Base-by-base conservation (phyloP, 2,888 invertebrate species). In the Microctonus hyperodae region DNA sequence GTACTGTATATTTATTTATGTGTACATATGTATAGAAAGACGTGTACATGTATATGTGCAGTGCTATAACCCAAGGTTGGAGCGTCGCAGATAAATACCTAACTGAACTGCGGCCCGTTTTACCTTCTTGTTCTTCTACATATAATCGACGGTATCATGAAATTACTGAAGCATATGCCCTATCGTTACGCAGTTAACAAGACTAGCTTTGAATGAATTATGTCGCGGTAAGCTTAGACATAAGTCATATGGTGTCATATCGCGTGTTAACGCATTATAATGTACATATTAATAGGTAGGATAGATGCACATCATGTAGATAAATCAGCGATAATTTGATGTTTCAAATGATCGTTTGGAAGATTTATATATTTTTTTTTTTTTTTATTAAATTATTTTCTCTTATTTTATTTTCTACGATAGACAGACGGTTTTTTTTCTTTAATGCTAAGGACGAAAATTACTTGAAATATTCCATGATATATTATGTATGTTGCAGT, bases 131-230 rank as follows among this genome's bases (percentile, higher is more conserved):
- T 16, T 44, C 16, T 16, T 44, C 44, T 59, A 33, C 59, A 59
- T 57, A 51, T 55, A 61, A 48, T 61, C 50, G 60, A 50, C 50
- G 60, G 48, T 61, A 61, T 50, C 50, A 50, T 28, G 31, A 48
- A 22, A 59, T 10, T 48, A 40, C 33, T 16, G 44, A 55, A 55
- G 55, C 55, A n/a, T n/a, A 44, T 44, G 55, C 51, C 51, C 51
- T 22, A 51, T 55, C 55, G 55, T 55, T 55, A 55, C 13, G 55
- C 28, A 25, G 55, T 55, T 55, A 55, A 55, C 55, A 55, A 55
- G 55, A 55, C 55, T 55, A 20, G 55, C 31, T 20, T 33, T 28
- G 31, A 31, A 31, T 55, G 55, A 55, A 55, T 55, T 55, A 55
- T 44, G 44, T 55, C 20, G 55, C 28, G 55, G 28, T 16, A 31